Percentiles rank a stretch among this genome's conserved stretches.
These are phyloP conservation scores for Herpetotheres cachinnans DNA, from an alignment of 2,113 vertebrate species.

Conservation along the genomic window DNA sequence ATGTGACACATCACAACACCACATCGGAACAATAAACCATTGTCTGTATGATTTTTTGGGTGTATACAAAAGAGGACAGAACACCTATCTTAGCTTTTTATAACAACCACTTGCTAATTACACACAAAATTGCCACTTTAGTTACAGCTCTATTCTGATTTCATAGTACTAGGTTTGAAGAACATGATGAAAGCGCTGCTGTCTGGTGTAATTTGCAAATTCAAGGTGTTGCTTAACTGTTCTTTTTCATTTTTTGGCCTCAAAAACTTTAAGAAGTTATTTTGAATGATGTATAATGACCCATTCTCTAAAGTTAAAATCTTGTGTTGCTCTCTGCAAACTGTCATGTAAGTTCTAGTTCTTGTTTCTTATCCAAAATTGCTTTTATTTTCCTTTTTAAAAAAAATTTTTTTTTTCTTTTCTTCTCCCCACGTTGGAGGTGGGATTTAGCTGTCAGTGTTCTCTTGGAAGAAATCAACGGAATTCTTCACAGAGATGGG, in stretches of 20 bases:
- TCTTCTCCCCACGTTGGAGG: neutral
- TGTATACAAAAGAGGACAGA: too few species aligned
- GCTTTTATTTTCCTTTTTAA: neutral
- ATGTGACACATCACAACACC: neutral
- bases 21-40: neutral
- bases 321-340: neutral
- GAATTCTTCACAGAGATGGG: neutral
- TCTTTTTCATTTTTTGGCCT: neutral
- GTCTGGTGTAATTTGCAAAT: neutral
- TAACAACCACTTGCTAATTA: neutral
- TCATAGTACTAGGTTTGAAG: neutral
- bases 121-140: neutral
- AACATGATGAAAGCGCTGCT: neutral
- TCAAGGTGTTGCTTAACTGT: neutral
- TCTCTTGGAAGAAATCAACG: neutral
- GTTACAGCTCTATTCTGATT: neutral
- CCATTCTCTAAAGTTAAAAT: neutral
- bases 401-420: too few species aligned
- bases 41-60: too few species aligned
- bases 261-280: neutral
- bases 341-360: neutral
- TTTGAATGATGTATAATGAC: neutral
- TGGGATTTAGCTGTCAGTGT: neutral
- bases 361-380: neutral
- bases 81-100: neutral